Evolutionary conservation across 2,797 vertebrate species (phyloP), one percentile per base, ranked within the genome.

Genomic region (Crax fasciolata): DNA sequence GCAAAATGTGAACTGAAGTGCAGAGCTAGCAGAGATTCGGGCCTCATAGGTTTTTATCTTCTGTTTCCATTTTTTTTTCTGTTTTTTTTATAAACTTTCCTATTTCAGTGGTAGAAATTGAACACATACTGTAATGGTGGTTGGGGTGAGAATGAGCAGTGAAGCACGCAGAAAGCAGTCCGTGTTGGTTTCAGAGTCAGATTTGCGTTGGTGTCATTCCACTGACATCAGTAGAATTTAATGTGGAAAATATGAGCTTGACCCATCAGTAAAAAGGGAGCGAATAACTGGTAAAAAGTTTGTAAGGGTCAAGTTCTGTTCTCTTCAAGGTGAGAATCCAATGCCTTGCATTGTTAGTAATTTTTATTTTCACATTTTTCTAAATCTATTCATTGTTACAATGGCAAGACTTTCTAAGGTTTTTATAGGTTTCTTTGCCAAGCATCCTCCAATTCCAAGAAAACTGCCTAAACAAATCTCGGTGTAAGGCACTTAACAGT

Each of bases 1-100:
- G 28, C 68, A 94, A 66, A 91, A 94, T 96, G 84, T 89, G 94
- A 95, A 66, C 84, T 80, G 81, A 66, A 87, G 84, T 89, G 79
- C 61, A 54, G 82, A 89, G 84, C 68, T 77, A 85, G n/a, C 89
- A 77, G 74, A 52, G 81, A 89, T 87, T 87, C 43, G 66, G 68
- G 39, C 39, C 27, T 71, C 83, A 80, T 90, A 75, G 59, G 80
- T 63, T 93, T 96, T 89, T 94, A 52, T 97, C 79, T 88, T 81
- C 65, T 61, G 30, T 87, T 62, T 96, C 62, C 9, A 25, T n/a
- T 57, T 57, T 82, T 92, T 95, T 65, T 82, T 13, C 49, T 55
- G 27, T 18, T 61, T 93, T 93, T 93, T 70, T 68, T 77, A 1
- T 17, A 55, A 73, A 76, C 91, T 78, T 91, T 88, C 46, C 43